phyloP scores from a whole-genome alignment of 2,888 invertebrate species.

The Julus scanicus region DNA sequence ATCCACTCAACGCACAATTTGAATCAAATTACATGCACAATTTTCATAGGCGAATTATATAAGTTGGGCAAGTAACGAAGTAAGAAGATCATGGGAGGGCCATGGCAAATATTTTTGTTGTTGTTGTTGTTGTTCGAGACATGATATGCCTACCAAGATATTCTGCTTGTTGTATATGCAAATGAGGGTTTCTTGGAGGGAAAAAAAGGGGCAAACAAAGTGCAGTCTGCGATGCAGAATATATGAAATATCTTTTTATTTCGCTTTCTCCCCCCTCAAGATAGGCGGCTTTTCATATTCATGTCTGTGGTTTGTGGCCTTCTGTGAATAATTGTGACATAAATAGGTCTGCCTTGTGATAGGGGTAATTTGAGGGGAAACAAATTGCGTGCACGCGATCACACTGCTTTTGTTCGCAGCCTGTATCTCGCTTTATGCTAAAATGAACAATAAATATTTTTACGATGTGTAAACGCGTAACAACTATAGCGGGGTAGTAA shows the following conservation, averaged over 20 bases:
- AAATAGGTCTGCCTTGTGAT: constrained; percentile 42
- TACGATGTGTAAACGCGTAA: constrained; percentile 22
- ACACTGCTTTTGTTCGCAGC: constrained; percentile 42
- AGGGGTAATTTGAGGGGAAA: constrained; percentile 39
- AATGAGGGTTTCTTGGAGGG: neutral
- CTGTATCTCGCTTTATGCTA: constrained; percentile 36
- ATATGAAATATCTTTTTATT: constrained; percentile 42
- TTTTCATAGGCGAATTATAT: neutral
- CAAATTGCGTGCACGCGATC: constrained; percentile 39
- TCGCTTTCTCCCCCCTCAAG: constrained; percentile 24
- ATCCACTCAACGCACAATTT: neutral
- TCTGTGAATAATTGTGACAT: constrained; percentile 42
- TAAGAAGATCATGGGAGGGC: neutral
- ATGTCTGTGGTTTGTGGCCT: constrained; percentile 39
- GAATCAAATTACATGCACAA: neutral
- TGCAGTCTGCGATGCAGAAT: constrained; percentile 28
- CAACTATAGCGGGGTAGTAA: constrained; percentile 24
- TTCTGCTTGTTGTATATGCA: neutral
- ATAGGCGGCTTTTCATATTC: constrained; percentile 41
- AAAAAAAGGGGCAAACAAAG: neutral
- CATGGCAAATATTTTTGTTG: neutral
- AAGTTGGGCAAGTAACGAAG: constrained; percentile 2
- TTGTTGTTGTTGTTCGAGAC: neutral
- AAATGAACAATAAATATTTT: constrained; percentile 42
- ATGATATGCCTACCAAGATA: neutral